Base-by-base conservation (phyloP, 2,888 invertebrate genomes). In the Mechanitis messenoides region DNA sequence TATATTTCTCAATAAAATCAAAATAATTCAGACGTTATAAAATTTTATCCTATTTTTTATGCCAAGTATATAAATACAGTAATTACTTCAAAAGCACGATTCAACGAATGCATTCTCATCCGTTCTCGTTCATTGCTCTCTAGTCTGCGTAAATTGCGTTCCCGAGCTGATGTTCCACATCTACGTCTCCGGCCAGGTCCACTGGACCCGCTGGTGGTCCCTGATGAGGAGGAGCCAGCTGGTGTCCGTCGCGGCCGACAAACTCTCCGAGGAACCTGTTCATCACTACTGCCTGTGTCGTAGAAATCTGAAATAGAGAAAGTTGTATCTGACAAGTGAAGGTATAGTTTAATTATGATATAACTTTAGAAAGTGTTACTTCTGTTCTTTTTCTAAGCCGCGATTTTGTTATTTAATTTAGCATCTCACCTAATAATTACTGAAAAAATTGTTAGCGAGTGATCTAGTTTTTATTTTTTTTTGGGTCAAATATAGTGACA, bases 101-200 rank as follows among this genome's bases (percentile, higher is more conserved):
- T 97, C 62, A 97, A 91, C 59, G 95, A 95, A 82, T 97, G 97
- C 97, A 97, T 97, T 73, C 97, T 91, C 94, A 96, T 95, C 62
- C 97, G 91, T 84, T 97, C 97, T 59, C 97, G 91, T 81, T 97
- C 97, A 82, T 97, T 97, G 83, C 96, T 96, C 85, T 97, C 97
- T 58, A 97, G 91, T 62, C 97, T 92, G 57, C 97, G 92, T 64
- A 96, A 87, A 84, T 97, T 97, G 67, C 97, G 91, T 78, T 97
- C 97, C 61, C 96, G 91, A 2, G 96, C 96, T 63, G 95, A 95
- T 63, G 95, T 91, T 3, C 94, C 94, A 70, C 94, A 93, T 77
- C 95, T 93, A 69, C 95, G 92, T 71, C 94, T 88, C n/a, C 94
- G 84, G 61, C 87, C 89, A 1, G 85, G 79, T 6, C 81, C 80